Evolutionary conservation across 92 coral and sea anemone genomes (phyloP), one percentile per base, ranked within the genome.

Genomic region (Porites lobata): DNA sequence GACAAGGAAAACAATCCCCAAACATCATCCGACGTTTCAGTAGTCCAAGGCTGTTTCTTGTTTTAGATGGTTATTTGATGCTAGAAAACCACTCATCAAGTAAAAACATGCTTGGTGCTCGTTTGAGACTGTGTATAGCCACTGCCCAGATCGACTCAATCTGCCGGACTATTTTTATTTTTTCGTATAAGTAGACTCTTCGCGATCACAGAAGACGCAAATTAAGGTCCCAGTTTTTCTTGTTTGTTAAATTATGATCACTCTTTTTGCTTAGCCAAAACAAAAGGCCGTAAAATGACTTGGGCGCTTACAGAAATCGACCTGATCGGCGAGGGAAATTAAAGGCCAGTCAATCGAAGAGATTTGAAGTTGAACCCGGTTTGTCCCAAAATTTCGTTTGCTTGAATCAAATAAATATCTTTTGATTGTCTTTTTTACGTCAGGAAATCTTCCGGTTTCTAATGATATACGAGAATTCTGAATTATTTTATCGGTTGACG

Each of bases 1-100:
- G 88, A 71, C 94, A 91, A 17, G 94, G 94, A 80, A 88, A 91
- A 54, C 94, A 91, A 53, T 91, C 94, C 15, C 88, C 85, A 26
- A 86, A 82, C 87, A 84, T 84, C 50, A 4, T 84, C 75, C 50
- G 51, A 61, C 29, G 22, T 38, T 82, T 82, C 78, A 15, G 5
- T 38, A 6, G 47, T 57, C 86, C 2, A n/a, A 24, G 19, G 13
- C 11, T 52, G 77, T 32, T 54, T 69, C 77, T 54, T 70, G 77
- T 54, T 66, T 53, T 74, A 65, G 29, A 20, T 18, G 85, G 50
- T 1, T 24, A 2, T 72, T 61, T 12, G 69, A 22, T 43, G 78
- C 17, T 24, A 24, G 32, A 10, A 8, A 20, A 9, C 29, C 50
- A 53, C 50, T 57, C 18, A 69, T 3, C 24, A 18, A n/a, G 20